Conservation (phyloP, 2,797 vertebrate species). For the Alosa sapidissima region DNA sequence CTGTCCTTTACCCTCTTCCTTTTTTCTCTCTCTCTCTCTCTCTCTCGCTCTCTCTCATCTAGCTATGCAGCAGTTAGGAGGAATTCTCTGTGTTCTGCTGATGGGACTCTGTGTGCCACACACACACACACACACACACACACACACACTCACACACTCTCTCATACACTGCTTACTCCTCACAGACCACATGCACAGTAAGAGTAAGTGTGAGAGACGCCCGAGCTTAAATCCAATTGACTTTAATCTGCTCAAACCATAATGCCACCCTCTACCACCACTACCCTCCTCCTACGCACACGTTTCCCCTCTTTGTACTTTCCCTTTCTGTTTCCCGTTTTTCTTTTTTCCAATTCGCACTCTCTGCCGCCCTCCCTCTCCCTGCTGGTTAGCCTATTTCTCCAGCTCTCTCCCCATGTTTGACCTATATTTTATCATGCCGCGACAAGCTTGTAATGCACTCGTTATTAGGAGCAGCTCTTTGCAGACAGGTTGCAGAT, state of each 20-base stretch:
- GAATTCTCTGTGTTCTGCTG: background rate
- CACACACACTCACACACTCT: background rate
- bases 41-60: background rate
- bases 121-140: background rate
- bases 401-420: background rate
- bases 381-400: background rate
- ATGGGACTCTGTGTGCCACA: background rate
- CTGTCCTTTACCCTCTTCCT: background rate
- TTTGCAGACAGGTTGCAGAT: constrained; percentile 24
- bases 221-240: constrained; percentile 6
- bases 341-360: background rate
- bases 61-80: background rate
- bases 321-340: background rate
- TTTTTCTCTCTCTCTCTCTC: background rate
- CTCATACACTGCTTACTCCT: background rate
- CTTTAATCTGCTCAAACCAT: constrained; percentile 19
- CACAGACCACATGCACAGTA: background rate
- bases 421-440: constrained; percentile 20
- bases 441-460: constrained; percentile 6
- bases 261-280: background rate
- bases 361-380: background rate
- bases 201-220: background rate
- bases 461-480: constrained; percentile 15
- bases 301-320: background rate
- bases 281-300: background rate